Percentiles rank a stretch among this genome's conserved stretches.
Conservation (phyloP, 2,797 vertebrate genomes). For the Rhinogobio ventralis region DNA sequence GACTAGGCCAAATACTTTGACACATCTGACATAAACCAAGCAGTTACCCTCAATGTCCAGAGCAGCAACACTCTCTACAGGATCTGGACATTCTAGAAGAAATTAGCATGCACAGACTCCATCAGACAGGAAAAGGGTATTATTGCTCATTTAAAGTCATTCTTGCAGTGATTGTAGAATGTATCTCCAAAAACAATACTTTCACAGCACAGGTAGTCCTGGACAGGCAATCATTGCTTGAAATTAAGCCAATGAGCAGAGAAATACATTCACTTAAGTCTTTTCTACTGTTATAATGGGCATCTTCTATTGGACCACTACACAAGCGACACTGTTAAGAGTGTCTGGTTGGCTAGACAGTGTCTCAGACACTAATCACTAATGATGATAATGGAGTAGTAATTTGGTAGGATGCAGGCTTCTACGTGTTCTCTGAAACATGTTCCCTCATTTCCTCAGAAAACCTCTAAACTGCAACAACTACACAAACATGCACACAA, state of each 20-base stretch:
- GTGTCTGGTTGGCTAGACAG: slow-evolving; percentile 27
- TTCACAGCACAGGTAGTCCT: neutral
- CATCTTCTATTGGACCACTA: slow-evolving; percentile 38
- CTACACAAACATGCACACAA: slow-evolving; percentile 25
- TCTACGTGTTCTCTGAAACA: slow-evolving; percentile 32
- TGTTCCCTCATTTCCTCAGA: slow-evolving; percentile 28
- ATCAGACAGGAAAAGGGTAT: slow-evolving; percentile 9
- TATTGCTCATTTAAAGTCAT: slow-evolving; percentile 21
- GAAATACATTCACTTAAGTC: neutral
- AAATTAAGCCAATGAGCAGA: slow-evolving; percentile 10
- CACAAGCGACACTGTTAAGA: slow-evolving; percentile 25
- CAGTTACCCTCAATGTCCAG: neutral
- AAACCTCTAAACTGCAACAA: slow-evolving; percentile 41
- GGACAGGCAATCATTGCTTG: slow-evolving; percentile 2
- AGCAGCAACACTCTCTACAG: neutral
- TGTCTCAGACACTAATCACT: slow-evolving; percentile 38
- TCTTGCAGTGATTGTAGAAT: slow-evolving; percentile 17
- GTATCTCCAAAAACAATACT: slow-evolving; percentile 35
- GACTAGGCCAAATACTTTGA: neutral
- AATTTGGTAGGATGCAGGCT: slow-evolving; percentile 44
- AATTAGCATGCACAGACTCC: neutral
- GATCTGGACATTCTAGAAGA: slow-evolving; percentile 9
- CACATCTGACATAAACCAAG: slow-evolving; percentile 29
- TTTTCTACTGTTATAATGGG: slow-evolving; percentile 46
- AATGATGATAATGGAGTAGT: slow-evolving; percentile 42